Percentiles rank a stretch among this genome's conserved stretches.
These are phyloP conservation scores for Drosophila robusta DNA, from an alignment of 2,888 invertebrate genomes.

Conservation along the genomic window DNA sequence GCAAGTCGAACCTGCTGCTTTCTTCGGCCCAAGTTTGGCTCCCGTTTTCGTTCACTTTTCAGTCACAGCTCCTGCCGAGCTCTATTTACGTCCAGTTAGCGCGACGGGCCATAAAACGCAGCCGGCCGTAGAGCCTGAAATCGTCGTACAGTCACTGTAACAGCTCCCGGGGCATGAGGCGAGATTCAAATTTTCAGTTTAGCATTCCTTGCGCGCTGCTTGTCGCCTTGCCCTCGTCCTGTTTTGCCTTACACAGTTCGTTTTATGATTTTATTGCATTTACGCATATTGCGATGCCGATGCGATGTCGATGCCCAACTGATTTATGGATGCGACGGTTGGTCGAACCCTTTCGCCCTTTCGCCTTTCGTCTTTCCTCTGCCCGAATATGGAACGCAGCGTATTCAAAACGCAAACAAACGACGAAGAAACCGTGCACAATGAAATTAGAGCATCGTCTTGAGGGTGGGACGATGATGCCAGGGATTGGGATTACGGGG, in stretches of 20 bases:
- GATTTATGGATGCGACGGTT: conserved; percentile 75
- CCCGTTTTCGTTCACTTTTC: conserved; percentile 10
- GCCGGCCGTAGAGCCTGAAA: conserved; percentile 56
- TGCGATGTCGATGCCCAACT: conserved; percentile 65
- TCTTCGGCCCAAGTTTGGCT: conserved; percentile 3
- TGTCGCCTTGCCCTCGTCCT: conserved; percentile 2
- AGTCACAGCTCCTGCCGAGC: conserved; percentile 54
- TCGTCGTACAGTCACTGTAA: conserved; percentile 27
- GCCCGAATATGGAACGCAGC: conserved; percentile 47
- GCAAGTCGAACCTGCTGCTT: conserved; percentile 9
- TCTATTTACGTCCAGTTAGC: conserved; percentile 80
- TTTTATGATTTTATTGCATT: conserved; percentile 82
- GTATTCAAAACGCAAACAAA: conserved; percentile 74
- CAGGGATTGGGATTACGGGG: conserved; percentile 1
- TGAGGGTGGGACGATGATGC: conserved; percentile 60
- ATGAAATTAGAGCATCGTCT: conserved; percentile 76
- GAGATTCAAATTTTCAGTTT: conserved; percentile 71
- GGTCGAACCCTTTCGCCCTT: conserved; percentile 57
- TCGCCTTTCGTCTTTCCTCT: conserved; percentile 13
- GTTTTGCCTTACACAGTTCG: conserved; percentile 61
- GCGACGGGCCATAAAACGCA: conserved; percentile 70
- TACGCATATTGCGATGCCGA: conserved; percentile 70
- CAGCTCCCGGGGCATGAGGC: conserved; percentile 34
- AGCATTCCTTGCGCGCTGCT: conserved; percentile 43
- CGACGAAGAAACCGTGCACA: conserved; percentile 72